Conservation (phyloP, 2,797 vertebrate genomes). For the Protonibea diacanthus region DNA sequence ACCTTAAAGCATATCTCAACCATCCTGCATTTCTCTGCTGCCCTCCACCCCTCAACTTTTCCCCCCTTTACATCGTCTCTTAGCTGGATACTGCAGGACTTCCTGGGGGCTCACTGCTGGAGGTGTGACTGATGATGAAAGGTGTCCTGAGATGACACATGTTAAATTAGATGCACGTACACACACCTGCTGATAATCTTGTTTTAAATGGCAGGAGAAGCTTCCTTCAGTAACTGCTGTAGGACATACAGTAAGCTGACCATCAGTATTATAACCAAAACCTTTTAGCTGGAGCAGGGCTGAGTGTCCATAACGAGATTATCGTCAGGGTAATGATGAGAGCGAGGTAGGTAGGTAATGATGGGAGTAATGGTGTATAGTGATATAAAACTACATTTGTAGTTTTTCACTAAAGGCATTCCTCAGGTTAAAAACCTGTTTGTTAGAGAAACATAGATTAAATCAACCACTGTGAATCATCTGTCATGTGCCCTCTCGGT, state of each 20-base stretch:
- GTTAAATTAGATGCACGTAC: constrained; percentile 45
- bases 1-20: not conserved
- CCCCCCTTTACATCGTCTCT: constrained; percentile 38
- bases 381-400: not conserved
- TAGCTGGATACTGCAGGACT: constrained; percentile 45
- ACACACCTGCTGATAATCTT: constrained; percentile 22
- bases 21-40: not conserved
- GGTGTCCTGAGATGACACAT: constrained; percentile 60
- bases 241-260: not conserved
- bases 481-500: constrained; percentile 16
- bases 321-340: constrained; percentile 35
- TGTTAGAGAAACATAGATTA: constrained; percentile 9
- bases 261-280: constrained; percentile 36
- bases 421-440: constrained; percentile 18
- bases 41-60: not conserved
- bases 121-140: constrained; percentile 59
- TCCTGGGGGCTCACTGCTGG: constrained; percentile 52
- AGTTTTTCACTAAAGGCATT: constrained; percentile 9
- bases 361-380: not conserved
- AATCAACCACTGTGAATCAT: constrained; percentile 48
- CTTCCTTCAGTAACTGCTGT: not conserved
- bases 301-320: constrained; percentile 35
- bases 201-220: constrained; percentile 16
- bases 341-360: constrained; percentile 10
- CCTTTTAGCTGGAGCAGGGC: constrained; percentile 43